Base-by-base conservation (phyloP, 2,113 vertebrate genomes). In the Telmatochromis brachygnathus region DNA sequence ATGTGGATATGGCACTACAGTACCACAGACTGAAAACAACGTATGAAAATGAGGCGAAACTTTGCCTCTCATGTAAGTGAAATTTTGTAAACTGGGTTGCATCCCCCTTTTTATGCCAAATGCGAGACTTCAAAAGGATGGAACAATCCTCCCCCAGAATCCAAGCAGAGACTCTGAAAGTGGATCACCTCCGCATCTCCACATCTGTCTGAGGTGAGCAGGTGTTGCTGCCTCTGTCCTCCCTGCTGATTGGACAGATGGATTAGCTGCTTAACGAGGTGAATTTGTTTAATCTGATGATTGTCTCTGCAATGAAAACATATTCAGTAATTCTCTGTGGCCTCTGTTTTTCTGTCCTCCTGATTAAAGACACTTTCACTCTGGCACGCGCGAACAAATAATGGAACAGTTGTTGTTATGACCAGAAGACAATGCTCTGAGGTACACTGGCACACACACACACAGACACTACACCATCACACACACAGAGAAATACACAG, bases 341-440 rank as follows among this genome's bases (percentile, higher is more conserved):
- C 84, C 88, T 65, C 81, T 88, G 87, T 91, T 91, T 90, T 85
- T 82, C 86, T 90, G 53, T 89, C 81, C 85, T 81, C 88, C 89
- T 94, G 95, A 96, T 96, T 94, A 96, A 92, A 92, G 94, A 83
- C 77, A 84, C 79, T 90, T 86, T 93, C 89, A 89, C 89, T 94
- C 80, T 89, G 91, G 85, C 87, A 62, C 92, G 30, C 85, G 23
- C 60, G 30, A 58, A 77, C 85, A 79, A 84, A 94, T 92, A 93
- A 92, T 89, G 85, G 88, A 94, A 93, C 93, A 93, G 94, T 95
- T 95, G 94, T 93, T 92, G 93, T 94, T 93, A 93, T 94, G 94
- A 95, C 93, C 93, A 92, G 93, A 84, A 94, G 91, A 95, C 94
- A 95, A 95, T 92, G 91, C 93, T 94, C 89, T 84, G 91, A 94